Percentiles rank a stretch among this genome's conserved stretches.
Evolutionary conservation across 2,888 invertebrate species (phyloP).

Genomic region (Plemyria rubiginata): DNA sequence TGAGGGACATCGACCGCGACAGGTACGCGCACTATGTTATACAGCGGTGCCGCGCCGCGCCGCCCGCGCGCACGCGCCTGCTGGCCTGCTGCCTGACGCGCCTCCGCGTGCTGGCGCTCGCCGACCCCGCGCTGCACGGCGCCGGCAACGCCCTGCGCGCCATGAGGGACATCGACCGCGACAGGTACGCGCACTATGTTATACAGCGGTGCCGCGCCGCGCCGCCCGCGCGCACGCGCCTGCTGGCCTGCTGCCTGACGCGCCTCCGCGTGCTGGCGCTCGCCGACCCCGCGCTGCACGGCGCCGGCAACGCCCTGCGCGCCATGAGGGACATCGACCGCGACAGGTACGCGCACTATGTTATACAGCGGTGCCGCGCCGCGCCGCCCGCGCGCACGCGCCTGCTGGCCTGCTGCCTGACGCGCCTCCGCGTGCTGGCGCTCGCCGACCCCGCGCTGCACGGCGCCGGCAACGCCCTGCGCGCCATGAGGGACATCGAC

Average conservation of each 20-base stretch:
- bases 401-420: constrained; percentile 94
- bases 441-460: constrained; percentile 95
- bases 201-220: constrained; percentile 86
- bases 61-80: constrained; percentile 87
- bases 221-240: constrained; percentile 86
- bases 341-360: constrained; percentile 96
- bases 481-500: constrained; percentile 93
- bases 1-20: constrained; percentile 93
- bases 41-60: constrained; percentile 87
- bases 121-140: constrained; percentile 95
- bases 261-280: constrained; percentile 87
- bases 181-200: constrained; percentile 96
- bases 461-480: constrained; percentile 90
- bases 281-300: constrained; percentile 95
- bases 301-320: constrained; percentile 89
- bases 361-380: constrained; percentile 87
- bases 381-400: constrained; percentile 87
- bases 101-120: constrained; percentile 88
- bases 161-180: constrained; percentile 94
- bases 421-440: constrained; percentile 87
- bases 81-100: constrained; percentile 94
- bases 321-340: constrained; percentile 94
- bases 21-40: constrained; percentile 95
- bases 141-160: constrained; percentile 88
- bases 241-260: constrained; percentile 95